Base-by-base conservation (phyloP, 2,113 vertebrate species). In the Archocentrus centrarchus region DNA sequence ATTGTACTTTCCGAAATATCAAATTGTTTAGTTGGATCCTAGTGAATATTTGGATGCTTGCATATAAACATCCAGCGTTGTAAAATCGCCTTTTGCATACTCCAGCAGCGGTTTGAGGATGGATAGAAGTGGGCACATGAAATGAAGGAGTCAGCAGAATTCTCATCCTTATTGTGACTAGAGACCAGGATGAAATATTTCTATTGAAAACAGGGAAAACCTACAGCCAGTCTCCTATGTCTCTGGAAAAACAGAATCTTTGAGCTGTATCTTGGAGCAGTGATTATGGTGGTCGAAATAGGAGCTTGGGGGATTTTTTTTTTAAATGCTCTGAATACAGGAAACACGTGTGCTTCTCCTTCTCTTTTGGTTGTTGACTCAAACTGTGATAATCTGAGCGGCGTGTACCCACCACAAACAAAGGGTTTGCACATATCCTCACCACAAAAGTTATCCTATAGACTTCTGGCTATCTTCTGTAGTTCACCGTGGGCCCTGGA, bases 221-320 rank as follows among this genome's bases (percentile, higher is more conserved):
- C 80, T 90, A 78, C 77, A 79, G 77, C 24, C 60, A 60, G 20
- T 59, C 58, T 88, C 57, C 64, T 32, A 18, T 86, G 90, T 85
- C 85, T 64, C 13, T 90, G 89, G 89, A 91, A 93, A 90, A 92
- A 80, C 60, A 75, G 62, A 79, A 66, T 75, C 13, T 79, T 59
- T 83, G 77, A 77, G 73, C 44, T 87, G 59, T 68, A 73, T 91
- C 80, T 93, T 24, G 11, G 77, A 83, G 80, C 70, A 41, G 63
- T 87, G 88, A 92, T 89, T 91, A 84, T 88, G 79, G 73, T 75
- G 83, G 88, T 88, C 18, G 89, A 91, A 91, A 94, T 83, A 79
- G 58, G 90, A 94, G 84, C 84, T 80, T 80, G 78, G 57, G 82
- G 81, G 78, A 87, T 90, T 92, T 91, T 91, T 85, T 53, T 55